These are phyloP conservation scores for Herpailurus yagouaroundi DNA, from an alignment of 2,113 vertebrate genomes.

Conservation along the genomic window DNA sequence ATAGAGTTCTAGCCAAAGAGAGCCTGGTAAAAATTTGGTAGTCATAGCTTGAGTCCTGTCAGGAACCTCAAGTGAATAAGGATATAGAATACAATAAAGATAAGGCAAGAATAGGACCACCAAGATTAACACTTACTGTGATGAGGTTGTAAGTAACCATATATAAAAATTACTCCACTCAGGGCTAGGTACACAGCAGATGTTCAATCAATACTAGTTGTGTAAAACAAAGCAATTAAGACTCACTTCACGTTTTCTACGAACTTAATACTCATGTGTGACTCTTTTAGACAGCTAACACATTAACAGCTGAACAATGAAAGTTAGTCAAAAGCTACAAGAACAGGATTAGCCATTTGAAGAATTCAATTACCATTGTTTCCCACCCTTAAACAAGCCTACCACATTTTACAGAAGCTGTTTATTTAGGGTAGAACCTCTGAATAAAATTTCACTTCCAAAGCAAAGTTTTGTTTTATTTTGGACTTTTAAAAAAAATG, in stretches of 20 bases:
- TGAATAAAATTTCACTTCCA: slow-evolving; percentile 12
- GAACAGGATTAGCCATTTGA: background rate
- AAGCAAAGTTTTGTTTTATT: background rate
- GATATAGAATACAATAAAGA: background rate
- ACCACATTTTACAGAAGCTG: background rate
- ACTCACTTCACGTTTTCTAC: background rate
- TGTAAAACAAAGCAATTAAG: background rate
- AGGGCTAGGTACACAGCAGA: background rate
- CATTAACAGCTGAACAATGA: background rate
- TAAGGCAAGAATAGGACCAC: background rate
- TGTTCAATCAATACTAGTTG: background rate
- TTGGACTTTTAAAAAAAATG: background rate
- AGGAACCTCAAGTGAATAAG: background rate
- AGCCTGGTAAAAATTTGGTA: background rate
- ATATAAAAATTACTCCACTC: background rate
- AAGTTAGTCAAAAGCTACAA: slow-evolving; percentile 5
- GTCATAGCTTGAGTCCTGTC: background rate
- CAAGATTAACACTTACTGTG: background rate
- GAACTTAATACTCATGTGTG: background rate
- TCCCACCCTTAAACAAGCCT: background rate
- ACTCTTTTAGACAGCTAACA: background rate
- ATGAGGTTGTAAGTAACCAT: background rate
- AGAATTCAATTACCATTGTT: background rate
- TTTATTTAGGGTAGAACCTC: slow-evolving; percentile 7
- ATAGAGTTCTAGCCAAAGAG: background rate